These are phyloP conservation scores for Lycocorax pyrrhopterus DNA, from an alignment of 2,113 vertebrate species.

Conservation along the genomic window DNA sequence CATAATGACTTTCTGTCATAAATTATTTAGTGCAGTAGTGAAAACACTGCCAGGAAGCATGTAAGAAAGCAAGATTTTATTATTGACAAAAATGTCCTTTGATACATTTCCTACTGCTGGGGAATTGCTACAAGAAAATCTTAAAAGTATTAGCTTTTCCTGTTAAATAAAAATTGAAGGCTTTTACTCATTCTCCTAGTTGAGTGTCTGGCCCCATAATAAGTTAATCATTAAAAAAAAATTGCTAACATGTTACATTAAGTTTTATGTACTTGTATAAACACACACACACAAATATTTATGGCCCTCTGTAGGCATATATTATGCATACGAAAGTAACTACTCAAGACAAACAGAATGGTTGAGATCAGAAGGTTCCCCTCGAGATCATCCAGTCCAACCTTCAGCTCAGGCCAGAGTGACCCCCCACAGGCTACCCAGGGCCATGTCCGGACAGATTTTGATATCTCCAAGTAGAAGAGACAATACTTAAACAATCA, in stretches of 20 bases:
- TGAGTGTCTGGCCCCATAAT: background rate
- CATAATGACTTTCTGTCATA: background rate
- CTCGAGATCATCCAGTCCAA: background rate
- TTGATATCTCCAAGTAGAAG: background rate
- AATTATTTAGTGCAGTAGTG: background rate
- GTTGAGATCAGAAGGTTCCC: background rate
- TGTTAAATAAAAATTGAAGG: background rate
- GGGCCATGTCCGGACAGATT: background rate
- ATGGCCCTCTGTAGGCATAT: background rate
- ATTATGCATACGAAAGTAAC: background rate
- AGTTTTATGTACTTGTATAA: background rate
- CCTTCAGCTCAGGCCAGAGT: background rate
- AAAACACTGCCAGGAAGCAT: background rate
- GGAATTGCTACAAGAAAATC: background rate
- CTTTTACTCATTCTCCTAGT: background rate
- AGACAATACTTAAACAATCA: background rate
- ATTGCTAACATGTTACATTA: background rate
- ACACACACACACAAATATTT: background rate
- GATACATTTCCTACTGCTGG: background rate
- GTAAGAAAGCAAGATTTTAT: background rate
- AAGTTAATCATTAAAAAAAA: background rate
- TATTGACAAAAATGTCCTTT: background rate
- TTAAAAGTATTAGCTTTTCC: background rate
- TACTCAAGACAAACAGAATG: background rate
- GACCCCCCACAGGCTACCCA: background rate